Evolutionary conservation across 2,113 vertebrate genomes (phyloP).

Genomic region (Macaca mulatta): DNA sequence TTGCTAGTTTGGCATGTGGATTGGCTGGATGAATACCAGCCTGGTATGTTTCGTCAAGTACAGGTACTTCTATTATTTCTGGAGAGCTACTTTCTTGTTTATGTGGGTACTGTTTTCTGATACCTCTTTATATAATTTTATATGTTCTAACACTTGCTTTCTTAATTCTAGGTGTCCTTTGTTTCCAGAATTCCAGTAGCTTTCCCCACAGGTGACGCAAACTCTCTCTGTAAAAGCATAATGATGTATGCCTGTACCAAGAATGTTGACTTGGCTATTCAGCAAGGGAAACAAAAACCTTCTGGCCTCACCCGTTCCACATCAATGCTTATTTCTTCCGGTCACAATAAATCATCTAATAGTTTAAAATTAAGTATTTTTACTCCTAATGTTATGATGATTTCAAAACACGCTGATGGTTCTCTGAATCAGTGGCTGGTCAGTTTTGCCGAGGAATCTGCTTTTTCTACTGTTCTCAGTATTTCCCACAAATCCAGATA

Average conservation of each 20-base stretch:
- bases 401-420: constrained; percentile 97
- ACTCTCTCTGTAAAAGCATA: constrained; percentile 96
- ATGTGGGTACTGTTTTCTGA: constrained; percentile 20
- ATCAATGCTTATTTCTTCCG: constrained; percentile 91
- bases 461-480: constrained; percentile 97
- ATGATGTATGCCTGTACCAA: constrained; percentile 99
- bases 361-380: constrained; percentile 96
- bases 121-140: constrained; percentile 7
- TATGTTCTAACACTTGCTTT: constrained; percentile 32
- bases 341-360: constrained; percentile 88
- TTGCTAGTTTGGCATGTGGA: constrained; percentile 97
- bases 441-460: constrained; percentile 97
- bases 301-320: constrained; percentile 88
- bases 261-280: constrained; percentile 97
- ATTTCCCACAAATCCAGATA: constrained; percentile 98
- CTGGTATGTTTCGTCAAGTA: constrained; percentile 98
- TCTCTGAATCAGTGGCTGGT: constrained; percentile 98
- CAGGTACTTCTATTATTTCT: constrained; percentile 87
- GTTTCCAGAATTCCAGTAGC: constrained; percentile 98
- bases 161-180: constrained; percentile 93
- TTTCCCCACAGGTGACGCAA: constrained; percentile 96
- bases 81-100: background rate
- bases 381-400: constrained; percentile 98
- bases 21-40: constrained; percentile 98
- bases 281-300: constrained; percentile 94